Percentiles rank a stretch among this genome's conserved stretches.
Conservation (phyloP, 2,888 invertebrate genomes). For the Tetropium fuscum region DNA sequence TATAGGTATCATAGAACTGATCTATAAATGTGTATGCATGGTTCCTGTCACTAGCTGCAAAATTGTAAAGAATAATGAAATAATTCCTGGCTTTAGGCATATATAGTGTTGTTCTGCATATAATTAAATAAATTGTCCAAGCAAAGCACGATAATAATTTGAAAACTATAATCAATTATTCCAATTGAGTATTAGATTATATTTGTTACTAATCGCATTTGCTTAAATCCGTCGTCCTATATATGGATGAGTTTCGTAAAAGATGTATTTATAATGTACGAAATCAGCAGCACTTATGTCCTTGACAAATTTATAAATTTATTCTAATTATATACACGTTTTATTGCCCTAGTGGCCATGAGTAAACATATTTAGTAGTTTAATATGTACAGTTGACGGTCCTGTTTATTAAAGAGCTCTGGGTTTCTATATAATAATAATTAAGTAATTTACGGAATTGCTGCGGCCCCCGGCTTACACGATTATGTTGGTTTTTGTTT, state of each 20-base stretch:
- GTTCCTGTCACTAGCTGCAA: no score
- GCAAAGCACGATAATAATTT: no score
- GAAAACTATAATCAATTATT: no score
- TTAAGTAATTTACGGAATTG: conserved; percentile 5
- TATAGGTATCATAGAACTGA: no score
- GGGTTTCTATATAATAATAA: neutral
- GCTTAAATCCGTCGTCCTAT: conserved; percentile 10
- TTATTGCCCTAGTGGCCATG: conserved; percentile 38
- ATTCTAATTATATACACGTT: conserved; percentile 40
- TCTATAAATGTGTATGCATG: no score
- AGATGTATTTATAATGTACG: conserved; percentile 16
- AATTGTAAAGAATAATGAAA: no score
- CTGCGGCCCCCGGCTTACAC: no score
- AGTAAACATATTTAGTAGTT: conserved; percentile 28
- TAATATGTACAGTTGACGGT: conserved; percentile 19
- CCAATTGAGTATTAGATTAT: no score
- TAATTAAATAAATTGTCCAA: no score
- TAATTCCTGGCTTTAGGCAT: no score
- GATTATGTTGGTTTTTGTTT: no score
- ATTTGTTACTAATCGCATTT: conserved; percentile 11
- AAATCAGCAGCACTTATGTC: conserved; percentile 16
- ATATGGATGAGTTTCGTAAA: conserved; percentile 23
- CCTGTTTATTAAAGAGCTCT: conserved; percentile 18
- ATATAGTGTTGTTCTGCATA: no score
- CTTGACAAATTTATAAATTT: conserved; percentile 32